Evolutionary conservation across 2,113 vertebrate species (phyloP), one percentile per base, ranked within the genome.

Genomic region (Pseudopodoces humilis): DNA sequence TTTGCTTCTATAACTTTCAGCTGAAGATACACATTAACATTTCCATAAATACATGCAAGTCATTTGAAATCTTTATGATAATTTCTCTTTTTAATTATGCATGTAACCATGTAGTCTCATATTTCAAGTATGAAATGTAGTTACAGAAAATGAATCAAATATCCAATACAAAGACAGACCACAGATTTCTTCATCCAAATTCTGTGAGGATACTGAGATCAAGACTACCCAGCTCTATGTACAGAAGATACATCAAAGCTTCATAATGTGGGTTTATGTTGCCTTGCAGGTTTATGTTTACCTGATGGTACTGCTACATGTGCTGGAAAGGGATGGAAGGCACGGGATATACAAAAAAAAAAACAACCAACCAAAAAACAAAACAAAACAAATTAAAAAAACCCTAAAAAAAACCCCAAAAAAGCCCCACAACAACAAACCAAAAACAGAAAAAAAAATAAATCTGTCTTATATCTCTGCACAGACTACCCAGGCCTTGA

Each of bases 21-120:
- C 33, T 95, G 52, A 86, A 83, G 55, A 91, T 13, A 60, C 31
- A 76, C 19, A 85, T 86, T 79, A 83, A 11, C 74, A 80, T 94
- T 83, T 93, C 74, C 53, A 92, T 82, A 68, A 88, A 91, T 84
- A 78, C 31, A 92, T 56, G 56, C 52, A 84, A 88, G 47, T 63
- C 1, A 59, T 70, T 80, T 86, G 39, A 92, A 94, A 88, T 74
- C 30, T 67, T 69, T 86, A 83, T 37, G 81, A 33, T 88, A 82
- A 77, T 83, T 77, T 69, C 70, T 62, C 28, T 69, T 77, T 67
- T 95, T 25, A 87, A 83, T 75, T 83, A 91, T 43, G 50, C 69
- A 88, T 7, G 16, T 30, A 92, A 31, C 13, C n/a, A 33, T 5
- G 19, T 33, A 83, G 60, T 37, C 52, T 79, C 1, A 4, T 50